Percentiles rank a stretch among this genome's conserved stretches.
These are phyloP conservation scores for Trochalopteron elliotii DNA, from an alignment of 2,113 vertebrate genomes.

Conservation along the genomic window DNA sequence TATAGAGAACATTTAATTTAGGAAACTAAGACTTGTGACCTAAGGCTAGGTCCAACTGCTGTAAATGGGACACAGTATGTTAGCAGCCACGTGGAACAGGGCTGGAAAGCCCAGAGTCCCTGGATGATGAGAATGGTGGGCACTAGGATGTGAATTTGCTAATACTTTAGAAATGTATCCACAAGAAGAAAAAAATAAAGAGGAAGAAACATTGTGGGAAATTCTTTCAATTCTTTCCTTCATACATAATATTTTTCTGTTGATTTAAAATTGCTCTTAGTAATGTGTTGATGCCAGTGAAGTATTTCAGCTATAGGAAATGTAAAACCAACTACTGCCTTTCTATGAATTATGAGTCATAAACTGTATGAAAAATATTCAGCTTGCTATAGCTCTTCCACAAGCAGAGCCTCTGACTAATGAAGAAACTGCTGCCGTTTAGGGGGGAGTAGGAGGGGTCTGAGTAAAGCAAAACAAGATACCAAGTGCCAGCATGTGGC, in stretches of 20 bases:
- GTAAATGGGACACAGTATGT: background rate
- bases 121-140: constrained; percentile 9
- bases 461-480: background rate
- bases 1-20: background rate
- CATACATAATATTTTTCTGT: constrained; percentile 57
- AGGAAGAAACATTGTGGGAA: constrained; percentile 36
- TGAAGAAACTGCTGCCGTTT: constrained; percentile 9
- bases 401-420: background rate
- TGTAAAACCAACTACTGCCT: constrained; percentile 29
- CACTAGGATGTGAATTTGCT: background rate
- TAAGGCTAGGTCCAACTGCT: background rate
- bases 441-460: background rate
- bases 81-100: background rate
- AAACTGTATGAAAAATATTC: constrained; percentile 21
- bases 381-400: constrained; percentile 4
- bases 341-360: constrained; percentile 52
- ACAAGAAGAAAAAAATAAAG: constrained; percentile 1
- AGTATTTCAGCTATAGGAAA: constrained; percentile 41
- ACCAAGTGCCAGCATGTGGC: background rate
- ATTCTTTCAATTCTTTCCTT: constrained; percentile 74
- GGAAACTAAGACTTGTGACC: background rate
- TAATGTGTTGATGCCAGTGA: constrained; percentile 32
- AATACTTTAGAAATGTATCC: constrained; percentile 51
- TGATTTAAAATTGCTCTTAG: constrained; percentile 54
- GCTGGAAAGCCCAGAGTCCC: background rate